Evolutionary conservation across 2,888 invertebrate species (phyloP).

Genomic region (Tryphoninae sp.): DNA sequence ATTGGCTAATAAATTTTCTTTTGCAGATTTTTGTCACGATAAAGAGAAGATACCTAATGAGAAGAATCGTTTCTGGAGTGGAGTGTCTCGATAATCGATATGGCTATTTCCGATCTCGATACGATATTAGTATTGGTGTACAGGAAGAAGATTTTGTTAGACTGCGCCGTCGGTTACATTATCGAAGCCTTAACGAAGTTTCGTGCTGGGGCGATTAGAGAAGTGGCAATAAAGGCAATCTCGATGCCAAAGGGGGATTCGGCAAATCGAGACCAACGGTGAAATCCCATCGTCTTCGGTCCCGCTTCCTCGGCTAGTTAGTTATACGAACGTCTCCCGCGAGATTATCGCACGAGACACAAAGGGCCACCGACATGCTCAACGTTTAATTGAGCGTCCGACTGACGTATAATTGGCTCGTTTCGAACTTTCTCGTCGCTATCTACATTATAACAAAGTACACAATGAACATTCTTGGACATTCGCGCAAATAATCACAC

Average conservation of each 20-base stretch:
- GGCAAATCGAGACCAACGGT: constrained; percentile 41
- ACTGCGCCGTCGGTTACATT: constrained; percentile 13
- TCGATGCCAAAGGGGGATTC: constrained; percentile 43
- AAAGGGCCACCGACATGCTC: constrained; percentile 44
- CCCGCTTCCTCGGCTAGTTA: constrained; percentile 10
- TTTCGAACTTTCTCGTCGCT: constrained; percentile 7
- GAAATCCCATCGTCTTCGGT: constrained; percentile 5
- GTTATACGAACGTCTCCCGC: constrained; percentile 21
- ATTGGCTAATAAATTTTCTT: no score
- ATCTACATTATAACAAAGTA: neutral
- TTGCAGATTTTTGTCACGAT: no score
- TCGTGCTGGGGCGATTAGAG: constrained; percentile 52
- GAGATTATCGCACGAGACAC: constrained; percentile 51
- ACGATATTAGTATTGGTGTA: neutral
- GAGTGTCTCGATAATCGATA: neutral
- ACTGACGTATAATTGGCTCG: constrained; percentile 51
- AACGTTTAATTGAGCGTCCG: constrained; percentile 50
- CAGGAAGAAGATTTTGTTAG: constrained; percentile 13
- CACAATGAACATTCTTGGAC: neutral
- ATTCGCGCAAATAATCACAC: neutral
- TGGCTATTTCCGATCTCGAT: constrained; percentile 21
- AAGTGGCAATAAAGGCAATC: constrained; percentile 60
- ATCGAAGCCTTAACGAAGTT: constrained; percentile 59
- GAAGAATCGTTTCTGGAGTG: no score
- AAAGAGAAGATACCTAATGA: no score